These are phyloP conservation scores for Trissolcus basalis DNA, from an alignment of 1,140 invertebrate genomes.

Conservation along the genomic window DNA sequence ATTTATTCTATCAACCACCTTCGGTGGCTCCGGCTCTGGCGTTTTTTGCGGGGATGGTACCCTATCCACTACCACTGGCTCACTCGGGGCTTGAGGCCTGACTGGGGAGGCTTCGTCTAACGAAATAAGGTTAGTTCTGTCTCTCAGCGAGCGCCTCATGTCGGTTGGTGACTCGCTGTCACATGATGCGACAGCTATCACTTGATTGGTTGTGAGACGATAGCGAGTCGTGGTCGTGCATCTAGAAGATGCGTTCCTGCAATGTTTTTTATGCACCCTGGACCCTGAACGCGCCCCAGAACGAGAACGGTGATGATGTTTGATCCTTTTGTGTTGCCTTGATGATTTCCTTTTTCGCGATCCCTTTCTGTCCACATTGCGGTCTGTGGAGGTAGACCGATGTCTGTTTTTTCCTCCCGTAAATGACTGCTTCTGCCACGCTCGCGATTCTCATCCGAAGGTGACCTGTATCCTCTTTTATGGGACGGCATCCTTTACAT, in stretches of 20 bases:
- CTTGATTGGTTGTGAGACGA: neutral
- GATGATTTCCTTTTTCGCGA: neutral
- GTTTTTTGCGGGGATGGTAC: too few species aligned
- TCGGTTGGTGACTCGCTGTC: neutral
- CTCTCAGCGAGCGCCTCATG: neutral
- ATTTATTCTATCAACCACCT: too few species aligned
- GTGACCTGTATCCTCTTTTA: neutral
- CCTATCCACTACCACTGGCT: too few species aligned
- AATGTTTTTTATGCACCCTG: neutral
- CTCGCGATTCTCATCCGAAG: conserved; percentile 3
- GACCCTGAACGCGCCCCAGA: neutral
- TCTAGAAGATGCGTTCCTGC: neutral
- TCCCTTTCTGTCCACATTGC: conserved; percentile 2
- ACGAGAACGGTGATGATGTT: neutral
- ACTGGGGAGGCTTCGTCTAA: too few species aligned
- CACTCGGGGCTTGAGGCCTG: too few species aligned
- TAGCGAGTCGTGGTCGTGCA: neutral
- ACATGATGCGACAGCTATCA: neutral
- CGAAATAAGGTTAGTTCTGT: conserved; percentile 2
- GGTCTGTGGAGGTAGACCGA: neutral
- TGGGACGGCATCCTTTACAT: neutral
- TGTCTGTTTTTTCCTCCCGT: neutral
- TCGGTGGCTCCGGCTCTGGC: too few species aligned
- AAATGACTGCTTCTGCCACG: neutral
- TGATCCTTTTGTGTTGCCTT: neutral